These are phyloP conservation scores for Drosophila parabipectinata DNA, from an alignment of 1,140 invertebrate genomes.

Conservation along the genomic window DNA sequence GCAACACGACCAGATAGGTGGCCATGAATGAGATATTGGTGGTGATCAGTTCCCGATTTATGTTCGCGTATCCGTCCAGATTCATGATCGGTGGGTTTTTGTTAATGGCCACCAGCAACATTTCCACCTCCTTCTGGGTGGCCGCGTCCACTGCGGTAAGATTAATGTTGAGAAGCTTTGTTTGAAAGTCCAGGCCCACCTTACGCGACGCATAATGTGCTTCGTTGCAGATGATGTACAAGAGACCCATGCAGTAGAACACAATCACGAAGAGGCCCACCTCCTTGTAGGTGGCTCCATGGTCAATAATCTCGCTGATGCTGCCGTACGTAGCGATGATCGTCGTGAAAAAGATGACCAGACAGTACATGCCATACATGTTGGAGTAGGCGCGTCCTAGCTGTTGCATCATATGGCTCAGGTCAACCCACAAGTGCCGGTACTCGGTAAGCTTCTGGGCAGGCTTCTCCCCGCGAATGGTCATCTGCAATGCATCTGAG, in stretches of 20 bases:
- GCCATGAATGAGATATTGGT: constrained; percentile 88
- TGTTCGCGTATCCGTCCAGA: constrained; percentile 88
- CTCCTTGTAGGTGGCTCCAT: constrained; percentile 88
- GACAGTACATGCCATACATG: constrained; percentile 89
- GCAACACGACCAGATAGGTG: constrained; percentile 88
- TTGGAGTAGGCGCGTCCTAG: constrained; percentile 88
- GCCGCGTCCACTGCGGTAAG: constrained; percentile 86
- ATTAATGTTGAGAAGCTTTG: constrained; percentile 87
- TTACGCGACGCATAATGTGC: constrained; percentile 88
- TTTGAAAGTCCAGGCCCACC: constrained; percentile 88
- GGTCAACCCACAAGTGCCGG: constrained; percentile 88
- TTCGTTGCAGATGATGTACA: constrained; percentile 89
- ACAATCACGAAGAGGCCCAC: constrained; percentile 88
- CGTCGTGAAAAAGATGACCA: constrained; percentile 88
- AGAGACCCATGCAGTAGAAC: constrained; percentile 87
- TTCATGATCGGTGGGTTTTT: constrained; percentile 90
- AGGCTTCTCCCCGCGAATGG: constrained; percentile 86
- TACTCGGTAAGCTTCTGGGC: constrained; percentile 87
- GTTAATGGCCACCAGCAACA: constrained; percentile 89
- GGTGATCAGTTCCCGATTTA: constrained; percentile 88
- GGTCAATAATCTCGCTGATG: constrained; percentile 88
- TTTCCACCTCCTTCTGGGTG: constrained; percentile 88
- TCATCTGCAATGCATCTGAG: constrained; percentile 86
- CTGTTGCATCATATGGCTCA: constrained; percentile 90
- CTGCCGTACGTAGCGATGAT: constrained; percentile 88